A percentile compares a stretch with the other conserved stretches of the same genome.
Evolutionary conservation across 1,140 invertebrate genomes (phyloP).

Genomic region (Adoxophyes honmai): DNA sequence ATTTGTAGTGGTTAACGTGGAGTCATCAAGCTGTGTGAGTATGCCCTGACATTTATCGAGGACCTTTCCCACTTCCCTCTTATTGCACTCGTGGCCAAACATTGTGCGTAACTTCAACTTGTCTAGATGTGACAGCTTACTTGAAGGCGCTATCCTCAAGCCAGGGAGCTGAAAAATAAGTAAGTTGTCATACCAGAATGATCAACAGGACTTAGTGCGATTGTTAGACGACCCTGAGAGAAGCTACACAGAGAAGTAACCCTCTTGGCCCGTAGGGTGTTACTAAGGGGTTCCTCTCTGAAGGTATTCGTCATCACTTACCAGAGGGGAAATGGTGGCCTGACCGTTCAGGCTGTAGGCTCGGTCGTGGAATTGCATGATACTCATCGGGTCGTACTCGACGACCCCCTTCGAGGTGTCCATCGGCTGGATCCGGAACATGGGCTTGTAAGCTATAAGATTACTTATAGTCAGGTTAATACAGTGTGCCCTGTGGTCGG

Average conservation of each 20-base stretch:
- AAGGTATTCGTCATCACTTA: slow-evolving; percentile 42
- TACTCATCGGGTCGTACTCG: slow-evolving; percentile 86
- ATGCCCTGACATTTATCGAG: slow-evolving; percentile 37
- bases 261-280: neutral
- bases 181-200: too few species aligned
- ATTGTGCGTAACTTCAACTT: slow-evolving; percentile 40
- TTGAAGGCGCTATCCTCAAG: slow-evolving; percentile 38
- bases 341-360: slow-evolving; percentile 86
- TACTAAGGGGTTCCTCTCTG: neutral
- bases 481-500: too few species aligned
- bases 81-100: slow-evolving; percentile 54
- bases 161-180: slow-evolving; percentile 35
- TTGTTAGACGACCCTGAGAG: neutral
- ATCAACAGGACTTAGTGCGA: too few species aligned
- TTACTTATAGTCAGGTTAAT: neutral
- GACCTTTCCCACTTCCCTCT: slow-evolving; percentile 34
- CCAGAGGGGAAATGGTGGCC: slow-evolving; percentile 83
- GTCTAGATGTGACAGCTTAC: slow-evolving; percentile 47
- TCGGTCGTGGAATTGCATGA: slow-evolving; percentile 89
- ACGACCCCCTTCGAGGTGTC: slow-evolving; percentile 75
- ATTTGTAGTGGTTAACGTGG: too few species aligned
- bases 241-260: too few species aligned
- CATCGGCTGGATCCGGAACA: slow-evolving; percentile 81
- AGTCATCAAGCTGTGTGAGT: too few species aligned
- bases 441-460: slow-evolving; percentile 75